Evolutionary conservation across 1,140 invertebrate species (phyloP), one percentile per base, ranked within the genome.

Genomic region (Dufourea novaeangliae): DNA sequence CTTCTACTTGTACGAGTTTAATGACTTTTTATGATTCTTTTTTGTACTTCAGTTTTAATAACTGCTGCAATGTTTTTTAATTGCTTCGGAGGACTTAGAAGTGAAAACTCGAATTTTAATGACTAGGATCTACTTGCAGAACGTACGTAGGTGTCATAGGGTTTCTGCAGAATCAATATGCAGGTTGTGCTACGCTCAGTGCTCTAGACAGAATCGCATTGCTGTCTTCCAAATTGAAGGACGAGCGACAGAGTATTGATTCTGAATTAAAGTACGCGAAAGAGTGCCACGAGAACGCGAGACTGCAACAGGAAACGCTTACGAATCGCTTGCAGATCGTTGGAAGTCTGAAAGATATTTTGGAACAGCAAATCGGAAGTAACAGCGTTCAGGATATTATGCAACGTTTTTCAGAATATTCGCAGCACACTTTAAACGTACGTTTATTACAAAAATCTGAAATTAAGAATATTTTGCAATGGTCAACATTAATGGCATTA

Each of bases 331-430:
- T 91, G 44, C 80, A 87, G 69, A 89, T 91, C 29, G 89, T 91
- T 2, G 90, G 90, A 39, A 86, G 86, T 54, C 68, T 91, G 11
- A 91, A 90, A 67, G 89, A 89, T 59, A 90, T 91, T 39, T 62
- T 91, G 6, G 90, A 91, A 44, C 82, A 91, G 44, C 88, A 91
- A 63, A 91, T 91, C 25, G 90, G 90, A 2, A 84, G 74, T 37
- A 67, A 77, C 0, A 80, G 85, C 3, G 83, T 90, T 0, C 81
- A 90, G 25, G 84, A 84, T 22, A 78, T 90, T 8, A 82, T 91
- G 69, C 82, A 88, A 41, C 86, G 69, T 32, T 91, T 91, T 66
- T 89, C 88, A 0, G 88, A 85, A 70, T 83, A 86, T 61, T 89
- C 88, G 8, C 88, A 89, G n/a, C 82, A 81, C 32, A 82, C 74